Conservation (phyloP, 2,797 vertebrate species). For the Vespertilio murinus region DNA sequence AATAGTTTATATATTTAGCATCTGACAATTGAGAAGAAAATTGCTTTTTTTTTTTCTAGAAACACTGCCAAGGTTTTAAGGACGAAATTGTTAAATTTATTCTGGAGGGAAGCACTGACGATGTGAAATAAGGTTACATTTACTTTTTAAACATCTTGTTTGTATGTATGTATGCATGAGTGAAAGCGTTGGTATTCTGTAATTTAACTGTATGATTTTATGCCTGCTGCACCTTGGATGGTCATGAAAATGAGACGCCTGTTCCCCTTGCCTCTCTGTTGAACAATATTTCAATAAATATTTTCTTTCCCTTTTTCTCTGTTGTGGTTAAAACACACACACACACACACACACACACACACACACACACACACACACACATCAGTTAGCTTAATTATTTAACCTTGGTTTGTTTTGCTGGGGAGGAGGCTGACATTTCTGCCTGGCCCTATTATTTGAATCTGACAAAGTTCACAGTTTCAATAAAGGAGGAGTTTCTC, state of each 20-base stretch:
- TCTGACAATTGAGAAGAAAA: slow-evolving; percentile 82
- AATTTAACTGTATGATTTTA: slow-evolving; percentile 82
- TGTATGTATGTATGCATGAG: slow-evolving; percentile 84
- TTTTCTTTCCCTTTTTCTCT: slow-evolving; percentile 69
- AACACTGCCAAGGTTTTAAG: slow-evolving; percentile 80
- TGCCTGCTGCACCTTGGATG: slow-evolving; percentile 76
- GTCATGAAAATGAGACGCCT: slow-evolving; percentile 79
- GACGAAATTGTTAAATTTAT: slow-evolving; percentile 83
- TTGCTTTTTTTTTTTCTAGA: slow-evolving; percentile 79
- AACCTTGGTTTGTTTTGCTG: slow-evolving; percentile 58
- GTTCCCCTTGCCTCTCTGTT: slow-evolving; percentile 73
- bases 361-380: slow-evolving; percentile 48
- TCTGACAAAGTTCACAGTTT: slow-evolving; percentile 58
- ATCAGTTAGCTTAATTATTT: slow-evolving; percentile 61
- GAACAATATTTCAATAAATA: slow-evolving; percentile 78
- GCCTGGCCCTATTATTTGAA: slow-evolving; percentile 67
- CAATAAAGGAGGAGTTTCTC: slow-evolving; percentile 46
- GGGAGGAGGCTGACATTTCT: slow-evolving; percentile 36
- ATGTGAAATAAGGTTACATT: slow-evolving; percentile 85
- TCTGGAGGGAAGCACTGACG: slow-evolving; percentile 77
- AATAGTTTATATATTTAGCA: slow-evolving; percentile 74
- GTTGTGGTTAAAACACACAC: slow-evolving; percentile 58
- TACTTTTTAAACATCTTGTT: slow-evolving; percentile 84
- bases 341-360: slow-evolving; percentile 53
- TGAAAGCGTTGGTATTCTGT: slow-evolving; percentile 81